phyloP scores from a whole-genome alignment of 1,140 invertebrate genomes.

The Leptinotarsa lineolata region DNA sequence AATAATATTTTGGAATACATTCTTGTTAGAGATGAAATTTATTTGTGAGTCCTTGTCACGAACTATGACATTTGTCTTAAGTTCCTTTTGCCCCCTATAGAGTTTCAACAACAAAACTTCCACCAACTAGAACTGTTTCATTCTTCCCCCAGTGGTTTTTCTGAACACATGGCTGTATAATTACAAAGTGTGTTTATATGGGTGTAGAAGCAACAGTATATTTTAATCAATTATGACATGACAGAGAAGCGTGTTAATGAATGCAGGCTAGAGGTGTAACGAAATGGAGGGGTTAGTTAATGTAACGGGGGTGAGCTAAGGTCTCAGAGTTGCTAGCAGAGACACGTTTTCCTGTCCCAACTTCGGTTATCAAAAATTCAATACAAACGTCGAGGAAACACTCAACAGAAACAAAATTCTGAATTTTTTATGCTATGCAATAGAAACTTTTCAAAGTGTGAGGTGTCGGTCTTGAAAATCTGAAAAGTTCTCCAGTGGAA shows the following conservation, averaged over 20 bases:
- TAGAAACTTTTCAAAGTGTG: too few species aligned
- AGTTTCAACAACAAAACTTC: not conserved
- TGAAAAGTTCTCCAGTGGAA: too few species aligned
- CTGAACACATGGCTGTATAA: slow-evolving; percentile 4
- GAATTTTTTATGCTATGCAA: slow-evolving; percentile 17
- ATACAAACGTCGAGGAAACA: slow-evolving; percentile 21
- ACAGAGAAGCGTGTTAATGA: slow-evolving; percentile 26
- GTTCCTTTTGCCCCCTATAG: too few species aligned
- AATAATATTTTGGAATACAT: too few species aligned
- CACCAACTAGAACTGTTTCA: not conserved
- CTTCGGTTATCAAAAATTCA: slow-evolving; percentile 27
- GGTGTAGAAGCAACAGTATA: slow-evolving; percentile 30
- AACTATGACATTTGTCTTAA: too few species aligned
- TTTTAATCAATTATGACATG: slow-evolving; percentile 34
- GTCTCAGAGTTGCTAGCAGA: slow-evolving; percentile 20
- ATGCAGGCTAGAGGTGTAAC: slow-evolving; percentile 22
- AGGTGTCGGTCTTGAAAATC: too few species aligned
- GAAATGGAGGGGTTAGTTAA: slow-evolving; percentile 27
- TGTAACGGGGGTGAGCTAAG: slow-evolving; percentile 24
- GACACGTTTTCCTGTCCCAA: slow-evolving; percentile 12
- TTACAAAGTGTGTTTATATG: slow-evolving; percentile 12
- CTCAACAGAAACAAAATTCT: slow-evolving; percentile 22
- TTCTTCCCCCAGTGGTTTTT: not conserved
- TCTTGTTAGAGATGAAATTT: too few species aligned
- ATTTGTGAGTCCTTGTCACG: too few species aligned